Evolutionary conservation across 2,113 vertebrate genomes (phyloP), one percentile per base, ranked within the genome.

Genomic region (Alligator mississippiensis): DNA sequence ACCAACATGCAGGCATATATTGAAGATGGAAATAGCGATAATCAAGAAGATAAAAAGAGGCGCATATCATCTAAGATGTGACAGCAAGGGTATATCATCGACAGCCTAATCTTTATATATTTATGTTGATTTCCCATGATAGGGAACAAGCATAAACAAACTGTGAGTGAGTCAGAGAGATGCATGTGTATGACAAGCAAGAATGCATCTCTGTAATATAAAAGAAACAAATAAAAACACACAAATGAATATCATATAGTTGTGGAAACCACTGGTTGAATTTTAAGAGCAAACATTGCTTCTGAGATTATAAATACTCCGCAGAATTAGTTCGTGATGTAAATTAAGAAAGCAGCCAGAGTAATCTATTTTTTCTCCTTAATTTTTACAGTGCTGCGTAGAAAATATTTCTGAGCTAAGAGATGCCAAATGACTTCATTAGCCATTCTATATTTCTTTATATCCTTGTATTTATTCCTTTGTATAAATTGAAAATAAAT

Each of bases 281-380:
- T 85, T 87, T 84, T 54, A 72, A 89, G 27, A 91, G 28, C 66
- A 93, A 95, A 74, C 7, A 22, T 84, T 95, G 87, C 64, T 90
- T 90, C 58, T 9, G 62, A 90, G 87, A 80, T 80, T 87, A 63
- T 70, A 88, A 92, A 91, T 78, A 22, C 27, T 84, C 19, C 59
- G 68, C 76, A 77, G 85, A 92, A 86, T 78, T 18, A 38, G 80
- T 80, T 85, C 79, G 21, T 70, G 60, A 81, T 81, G 28, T 68
- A 25, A 34, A 85, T 89, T 77, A 85, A 80, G 27, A 14, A 76
- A 85, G 55, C 68, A 89, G 77, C 82, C 66, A 84, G 17, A 61
- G 30, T 76, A 28, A 91, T 91, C 55, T 66, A 13, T 91, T 88
- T 77, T 55, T 89, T 84, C 64, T 90, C 68, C 77, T 77, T 89